Base-by-base conservation (phyloP, 1,140 invertebrate genomes). In the Drepana arcuata region DNA sequence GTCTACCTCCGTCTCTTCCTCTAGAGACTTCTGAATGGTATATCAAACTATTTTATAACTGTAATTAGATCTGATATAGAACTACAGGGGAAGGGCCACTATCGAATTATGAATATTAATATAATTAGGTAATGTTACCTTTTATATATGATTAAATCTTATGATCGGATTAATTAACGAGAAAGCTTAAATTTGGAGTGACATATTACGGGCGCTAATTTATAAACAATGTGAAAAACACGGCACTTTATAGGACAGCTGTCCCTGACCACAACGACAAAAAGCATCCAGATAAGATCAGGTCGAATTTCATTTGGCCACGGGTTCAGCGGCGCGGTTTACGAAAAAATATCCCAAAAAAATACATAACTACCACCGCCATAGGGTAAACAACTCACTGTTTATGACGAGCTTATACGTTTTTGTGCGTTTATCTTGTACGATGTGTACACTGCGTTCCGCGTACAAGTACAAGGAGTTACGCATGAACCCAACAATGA, bases 251-350 rank as follows among this genome's bases (percentile, higher is more conserved):
- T 62, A 54, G 46, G 45, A 62, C 77, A 81, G 77, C 77, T 81
- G 77, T 58, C 47, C 51, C 66, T 78, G 77, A 81, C 77, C 77
- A 64, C 77, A 74, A 58, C 53, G 38, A 48, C 70, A 81, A 77
- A 80, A 78, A 78, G 48, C 64, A 56, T 54, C 44, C 60, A 61
- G 73, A 81, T 81, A 81, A 59, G 50, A 81, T 81, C 77, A 75
- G 77, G 60, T 78, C 73, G 54, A 59, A 67, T 81, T 81, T 66
- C 73, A 67, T 66, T 69, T 41, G 63, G 65, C 69, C 66, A 69
- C 48, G 65, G 66, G 56, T 35, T 37, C 51, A 42, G 40, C 37
- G 39, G 26, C 38, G 42, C 42, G 49, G 59, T 41, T 46, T 33
- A 51, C 29, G 49, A 73, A 77, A 80, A 80, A 78, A 65, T 50